These are phyloP conservation scores for Aphis gossypii DNA, from an alignment of 1,140 invertebrate genomes.

Conservation along the genomic window DNA sequence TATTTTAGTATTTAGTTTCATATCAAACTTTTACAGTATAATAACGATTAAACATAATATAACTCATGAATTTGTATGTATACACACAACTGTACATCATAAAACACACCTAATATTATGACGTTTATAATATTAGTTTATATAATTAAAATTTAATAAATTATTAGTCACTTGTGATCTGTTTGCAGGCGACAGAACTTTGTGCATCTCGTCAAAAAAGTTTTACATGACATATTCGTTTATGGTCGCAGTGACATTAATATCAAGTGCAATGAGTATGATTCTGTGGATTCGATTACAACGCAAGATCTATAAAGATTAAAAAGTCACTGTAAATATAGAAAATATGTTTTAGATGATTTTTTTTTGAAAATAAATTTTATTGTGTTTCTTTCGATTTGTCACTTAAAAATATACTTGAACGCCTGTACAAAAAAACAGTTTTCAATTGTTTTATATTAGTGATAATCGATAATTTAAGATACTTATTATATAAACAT, in stretches of 20 bases:
- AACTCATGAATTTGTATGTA: not conserved
- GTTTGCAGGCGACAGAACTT: conserved; percentile 29
- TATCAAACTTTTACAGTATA: not conserved
- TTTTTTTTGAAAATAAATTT: not conserved
- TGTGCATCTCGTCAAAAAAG: conserved; percentile 48
- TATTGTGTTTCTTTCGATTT: not conserved
- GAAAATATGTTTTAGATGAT: not conserved
- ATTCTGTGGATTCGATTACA: conserved; percentile 43
- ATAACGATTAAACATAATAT: not conserved
- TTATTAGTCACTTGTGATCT: not conserved
- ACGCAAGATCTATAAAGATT: conserved; percentile 32
- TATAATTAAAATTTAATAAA: not conserved
- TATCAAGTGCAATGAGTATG: conserved; percentile 52
- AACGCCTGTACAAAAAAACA: not conserved
- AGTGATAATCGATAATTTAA: not conserved
- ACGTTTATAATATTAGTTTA: not conserved
- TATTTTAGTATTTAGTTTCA: not conserved
- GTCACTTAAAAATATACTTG: not conserved
- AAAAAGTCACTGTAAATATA: not conserved
- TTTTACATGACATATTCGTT: conserved; percentile 51
- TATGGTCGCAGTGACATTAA: conserved; percentile 41
- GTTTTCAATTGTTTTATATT: not conserved
- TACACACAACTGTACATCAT: not conserved
- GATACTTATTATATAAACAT: not conserved
- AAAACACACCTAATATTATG: not conserved